Conservation (phyloP, 2,888 invertebrate species). For the Lamellibrachia columna region DNA sequence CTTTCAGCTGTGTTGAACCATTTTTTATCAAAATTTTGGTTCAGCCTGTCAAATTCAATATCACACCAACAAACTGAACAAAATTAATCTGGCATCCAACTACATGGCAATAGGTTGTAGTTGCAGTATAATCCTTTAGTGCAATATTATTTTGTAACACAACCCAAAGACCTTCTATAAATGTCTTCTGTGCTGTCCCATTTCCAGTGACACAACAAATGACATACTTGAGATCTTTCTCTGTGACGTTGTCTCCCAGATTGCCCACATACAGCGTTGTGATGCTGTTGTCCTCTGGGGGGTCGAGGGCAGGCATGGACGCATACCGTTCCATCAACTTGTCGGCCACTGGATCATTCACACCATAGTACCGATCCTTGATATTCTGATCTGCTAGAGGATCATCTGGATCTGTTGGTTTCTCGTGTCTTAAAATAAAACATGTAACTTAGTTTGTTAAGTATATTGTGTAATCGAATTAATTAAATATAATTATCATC, state of each 20-base stretch:
- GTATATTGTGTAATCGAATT: not conserved
- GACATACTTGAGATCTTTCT: constrained; percentile 80
- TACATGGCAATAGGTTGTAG: no score
- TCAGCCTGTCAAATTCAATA: no score
- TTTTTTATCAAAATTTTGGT: no score
- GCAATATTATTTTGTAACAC: no score
- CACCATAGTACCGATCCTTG: constrained; percentile 84
- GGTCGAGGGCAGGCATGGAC: constrained; percentile 86
- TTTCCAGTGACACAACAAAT: not conserved
- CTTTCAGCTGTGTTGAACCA: no score
- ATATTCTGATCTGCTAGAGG: constrained; percentile 96
- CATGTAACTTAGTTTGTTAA: not conserved
- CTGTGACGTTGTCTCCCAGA: constrained; percentile 87
- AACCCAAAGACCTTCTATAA: no score
- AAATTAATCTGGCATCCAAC: no score
- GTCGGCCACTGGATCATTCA: constrained; percentile 95
- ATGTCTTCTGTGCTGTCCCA: not conserved
- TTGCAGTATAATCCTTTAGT: no score
- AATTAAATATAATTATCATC: not conserved
- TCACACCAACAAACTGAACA: no score
- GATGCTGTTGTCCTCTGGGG: constrained; percentile 94
- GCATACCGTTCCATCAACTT: constrained; percentile 80
- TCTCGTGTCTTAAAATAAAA: constrained; percentile 78
- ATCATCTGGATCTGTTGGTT: constrained; percentile 96
- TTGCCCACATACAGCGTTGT: constrained; percentile 98